Base-by-base conservation (phyloP, 1,140 invertebrate species). In the Nasonia vitripennis region DNA sequence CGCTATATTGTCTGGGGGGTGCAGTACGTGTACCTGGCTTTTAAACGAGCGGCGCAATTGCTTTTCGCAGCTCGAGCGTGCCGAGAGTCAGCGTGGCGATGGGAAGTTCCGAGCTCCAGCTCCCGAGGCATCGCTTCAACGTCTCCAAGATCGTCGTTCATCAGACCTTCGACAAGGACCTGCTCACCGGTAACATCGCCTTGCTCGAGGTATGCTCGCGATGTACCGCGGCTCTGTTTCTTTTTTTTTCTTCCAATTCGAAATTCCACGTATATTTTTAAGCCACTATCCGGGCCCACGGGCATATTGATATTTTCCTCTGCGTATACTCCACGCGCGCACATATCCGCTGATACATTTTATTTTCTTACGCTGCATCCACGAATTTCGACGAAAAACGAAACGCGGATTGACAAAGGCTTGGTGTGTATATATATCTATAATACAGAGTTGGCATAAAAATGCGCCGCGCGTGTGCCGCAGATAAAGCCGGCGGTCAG, bases 171-270 rank as follows among this genome's bases (percentile, higher is more conserved):
- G 78, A 90, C 23, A 87, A 85, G n/a, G 68, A 55, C 20, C 88
- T 90, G 0, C 90, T 90, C 75, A 88, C 93, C 86, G 93, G 93
- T 87, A 94, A 94, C 87, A 93, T 95, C 41, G 94, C 94, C 6
- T 80, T 95, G n/a, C 87, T 92, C 7, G 93, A 93, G 86, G 92
- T 91, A 88, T 10, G 3, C 27, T 27, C 27, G 27, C 27, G 27
- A 27, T 27, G 27, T 27, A 27, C 27, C 27, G 1, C 27, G 27
- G 37, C 88, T 84, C 45, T 31, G 55, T 83, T 67, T 20, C 45
- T 77, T 70, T 6, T n/a, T 23, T 48, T n/a, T 34, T 41, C 45
- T 73, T 80, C 37, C 7, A 27, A 27, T 27, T 27, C 1, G 27
- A 27, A 27, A 27, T 27, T 27, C 27, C 27, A 27, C 27, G 27